phyloP scores from a whole-genome alignment of 2,888 invertebrate species.

The Conus canariensis region DNA sequence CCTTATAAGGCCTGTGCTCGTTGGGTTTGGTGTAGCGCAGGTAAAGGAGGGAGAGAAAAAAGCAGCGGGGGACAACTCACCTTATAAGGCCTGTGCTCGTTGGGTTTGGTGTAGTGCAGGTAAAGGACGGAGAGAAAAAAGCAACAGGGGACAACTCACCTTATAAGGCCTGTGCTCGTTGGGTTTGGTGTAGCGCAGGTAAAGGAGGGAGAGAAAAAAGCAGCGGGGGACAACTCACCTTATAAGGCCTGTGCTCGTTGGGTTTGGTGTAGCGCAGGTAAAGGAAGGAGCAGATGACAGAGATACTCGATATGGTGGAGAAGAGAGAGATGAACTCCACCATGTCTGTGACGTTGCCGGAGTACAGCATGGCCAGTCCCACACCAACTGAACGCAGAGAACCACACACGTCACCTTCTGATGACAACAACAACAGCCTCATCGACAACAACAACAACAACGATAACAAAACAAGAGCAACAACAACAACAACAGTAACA shows the following conservation, averaged over 20 bases:
- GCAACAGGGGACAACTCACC: constrained; percentile 55
- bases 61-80: constrained; percentile 47
- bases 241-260: constrained; percentile 63
- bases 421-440: not conserved
- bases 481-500: constrained; percentile 13
- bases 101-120: constrained; percentile 63
- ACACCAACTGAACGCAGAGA: constrained; percentile 54
- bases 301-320: constrained; percentile 63
- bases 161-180: constrained; percentile 65
- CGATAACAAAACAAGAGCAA: constrained; percentile 61
- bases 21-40: constrained; percentile 65
- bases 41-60: constrained; percentile 63
- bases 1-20: constrained; percentile 68
- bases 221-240: constrained; percentile 54
- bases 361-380: constrained; percentile 64
- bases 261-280: constrained; percentile 67
- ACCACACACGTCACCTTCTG: no score
- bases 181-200: constrained; percentile 65
- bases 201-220: constrained; percentile 56
- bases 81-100: constrained; percentile 66
- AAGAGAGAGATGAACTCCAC: constrained; percentile 68
- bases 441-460: constrained; percentile 61
- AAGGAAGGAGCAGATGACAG: constrained; percentile 62
- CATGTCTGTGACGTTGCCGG: constrained; percentile 65
- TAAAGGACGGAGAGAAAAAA: constrained; percentile 60